phyloP scores from a whole-genome alignment of 2,113 vertebrate genomes.

The Trogon surrucura region DNA sequence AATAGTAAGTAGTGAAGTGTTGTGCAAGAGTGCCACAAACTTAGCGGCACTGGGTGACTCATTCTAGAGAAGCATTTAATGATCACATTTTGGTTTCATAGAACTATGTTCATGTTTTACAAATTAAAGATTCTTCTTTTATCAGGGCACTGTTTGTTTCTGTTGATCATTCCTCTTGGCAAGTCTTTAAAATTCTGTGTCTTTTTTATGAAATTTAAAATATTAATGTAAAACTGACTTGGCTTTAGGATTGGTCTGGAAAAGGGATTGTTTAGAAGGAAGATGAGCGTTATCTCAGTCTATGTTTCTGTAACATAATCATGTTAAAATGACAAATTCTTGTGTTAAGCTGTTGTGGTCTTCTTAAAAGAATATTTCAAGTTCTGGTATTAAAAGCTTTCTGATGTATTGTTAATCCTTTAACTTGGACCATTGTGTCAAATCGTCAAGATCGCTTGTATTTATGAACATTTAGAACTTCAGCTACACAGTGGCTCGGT shows the following conservation, averaged over 20 bases:
- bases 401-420: neutral
- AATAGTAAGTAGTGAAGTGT: neutral
- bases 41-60: neutral
- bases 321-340: neutral
- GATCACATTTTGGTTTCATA: neutral
- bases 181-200: neutral
- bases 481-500: fast-evolving
- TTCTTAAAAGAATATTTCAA: neutral
- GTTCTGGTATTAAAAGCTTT: neutral
- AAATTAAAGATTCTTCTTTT: neutral
- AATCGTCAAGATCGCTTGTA: neutral
- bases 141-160: neutral
- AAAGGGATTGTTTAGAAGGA: neutral
- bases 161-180: neutral
- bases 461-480: neutral
- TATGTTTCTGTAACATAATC: neutral
- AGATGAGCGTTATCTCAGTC: neutral
- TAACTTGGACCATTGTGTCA: neutral
- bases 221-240: neutral
- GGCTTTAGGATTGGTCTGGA: neutral
- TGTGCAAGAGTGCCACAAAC: fast-evolving
- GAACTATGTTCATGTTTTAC: neutral
- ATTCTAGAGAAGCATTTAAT: neutral
- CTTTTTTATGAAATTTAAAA: neutral
- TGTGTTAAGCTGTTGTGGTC: neutral